phyloP scores from a whole-genome alignment of 2,113 vertebrate species.

The Hystrix brachyura region DNA sequence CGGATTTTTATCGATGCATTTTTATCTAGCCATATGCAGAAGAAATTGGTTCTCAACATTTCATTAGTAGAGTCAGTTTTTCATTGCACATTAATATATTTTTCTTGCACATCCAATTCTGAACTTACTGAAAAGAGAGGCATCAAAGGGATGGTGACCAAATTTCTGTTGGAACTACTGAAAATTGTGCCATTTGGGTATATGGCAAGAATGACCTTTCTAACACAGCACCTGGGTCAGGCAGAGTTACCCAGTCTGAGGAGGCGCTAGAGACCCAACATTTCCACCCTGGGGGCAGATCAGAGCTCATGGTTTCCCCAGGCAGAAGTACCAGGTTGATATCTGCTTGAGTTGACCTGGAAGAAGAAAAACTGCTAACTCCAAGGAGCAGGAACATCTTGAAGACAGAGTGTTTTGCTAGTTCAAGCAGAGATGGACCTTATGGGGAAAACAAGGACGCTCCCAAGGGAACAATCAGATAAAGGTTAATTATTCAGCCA shows the following conservation, averaged over 20 bases:
- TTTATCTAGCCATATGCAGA: not conserved
- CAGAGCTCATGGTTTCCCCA: not conserved
- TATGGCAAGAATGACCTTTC: not conserved
- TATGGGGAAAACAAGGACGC: too few species aligned
- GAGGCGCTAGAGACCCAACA: not conserved
- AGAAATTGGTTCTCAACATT: slow-evolving; percentile 32
- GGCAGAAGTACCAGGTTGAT: not conserved
- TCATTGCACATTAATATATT: not conserved
- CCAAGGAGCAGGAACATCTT: too few species aligned
- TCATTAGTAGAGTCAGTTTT: not conserved
- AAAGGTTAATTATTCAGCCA: too few species aligned
- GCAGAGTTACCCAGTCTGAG: not conserved
- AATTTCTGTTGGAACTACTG: not conserved
- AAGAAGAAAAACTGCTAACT: too few species aligned
- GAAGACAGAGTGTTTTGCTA: too few species aligned
- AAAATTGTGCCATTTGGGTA: not conserved
- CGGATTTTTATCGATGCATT: not conserved
- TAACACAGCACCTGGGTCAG: not conserved
- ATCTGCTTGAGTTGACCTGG: too few species aligned
- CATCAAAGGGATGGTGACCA: not conserved
- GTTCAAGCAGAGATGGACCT: too few species aligned
- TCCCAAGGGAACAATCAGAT: too few species aligned
- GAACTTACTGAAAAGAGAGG: not conserved
- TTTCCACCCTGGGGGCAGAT: not conserved
- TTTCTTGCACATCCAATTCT: not conserved